Base-by-base conservation (phyloP, 2,797 vertebrate genomes). In the Melanotaenia nigrans region DNA sequence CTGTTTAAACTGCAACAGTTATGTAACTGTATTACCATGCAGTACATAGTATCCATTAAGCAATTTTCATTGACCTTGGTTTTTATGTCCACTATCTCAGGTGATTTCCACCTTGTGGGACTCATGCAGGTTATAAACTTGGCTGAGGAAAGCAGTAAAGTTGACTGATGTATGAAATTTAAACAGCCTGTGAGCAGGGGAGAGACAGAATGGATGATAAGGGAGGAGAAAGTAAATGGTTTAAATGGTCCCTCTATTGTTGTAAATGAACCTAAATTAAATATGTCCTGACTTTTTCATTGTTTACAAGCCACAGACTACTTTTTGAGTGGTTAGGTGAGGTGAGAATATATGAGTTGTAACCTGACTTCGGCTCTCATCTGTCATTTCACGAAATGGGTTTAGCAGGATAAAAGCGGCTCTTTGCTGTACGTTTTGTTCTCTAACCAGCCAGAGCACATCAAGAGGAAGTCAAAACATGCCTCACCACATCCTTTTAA, bases 401-500 rank as follows among this genome's bases (percentile, higher is more conserved):
- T 67, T 70, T 42, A 54, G 30, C 22, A 55, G 57, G 45, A 77
- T 69, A 40, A 80, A 75, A 66, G 38, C 3, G 10, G 16, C n/a
- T 55, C 63, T 69, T 75, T 28, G 40, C 58, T 70, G 85, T 60
- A 91, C 85, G 84, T 78, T 80, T 35, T 84, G 88, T 89, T 80
- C 83, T 75, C 35, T 65, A 75, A 84, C 83, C 74, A 78, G 87
- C 85, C 77, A 61, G 79, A 79, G 61, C 55, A 72, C 80, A 71
- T 71, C 36, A 45, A 64, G 60, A 77, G 82, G 85, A 90, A 86
- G 85, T 82, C 60, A 68, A 78, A 49, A 55, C 35, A 73, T 0
- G 11, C 63, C 53, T 73, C 1, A 63, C 60, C 57, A 51, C 58
- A 14, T 65, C 85, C 20, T n/a, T 28, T 32, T 49, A 78, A 63